Base-by-base conservation (phyloP, 35 echinoderm and acorn worm genomes). In the Holothuria glaberrima region DNA sequence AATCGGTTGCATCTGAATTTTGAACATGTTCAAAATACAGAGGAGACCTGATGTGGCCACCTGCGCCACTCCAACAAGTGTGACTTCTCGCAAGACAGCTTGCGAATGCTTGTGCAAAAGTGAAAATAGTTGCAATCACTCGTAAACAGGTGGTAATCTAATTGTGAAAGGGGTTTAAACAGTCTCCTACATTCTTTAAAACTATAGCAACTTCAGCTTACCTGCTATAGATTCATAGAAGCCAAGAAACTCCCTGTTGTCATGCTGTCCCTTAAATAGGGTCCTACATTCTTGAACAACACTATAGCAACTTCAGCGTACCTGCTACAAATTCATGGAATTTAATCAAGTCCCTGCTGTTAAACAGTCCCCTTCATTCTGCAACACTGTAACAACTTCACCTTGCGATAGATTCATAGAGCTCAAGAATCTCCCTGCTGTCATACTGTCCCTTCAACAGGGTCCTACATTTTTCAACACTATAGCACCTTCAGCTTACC, bases 181-280 rank as follows among this genome's bases (percentile, higher is more conserved):
- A n/a, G n/a, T 41, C 2, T 41, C 2, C 36, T 41, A 41, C 7
- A 41, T 41, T 54, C 1, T 54, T 5, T 14, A 54, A 54, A 2
- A 69, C 1, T 69, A 25, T 17, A 62, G 0, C 9, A 4, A 30
- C 0, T 30, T 59, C 25, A 57, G 4, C 95, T 93, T 89, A 99
- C 97, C 89, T 36, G 97, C 88, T 59, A 99, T 95, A 52, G 97
- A 91, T 71, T 94, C 91, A 70, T 99, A 95, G 6, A 99, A 78
- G 56, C 95, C 97, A 88, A 90, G 89, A 84, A 99, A 99, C 21
- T 99, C 93, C n/a, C 93, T 87, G 68, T 90, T 91, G 33, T 99
- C 91, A 41, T 95, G 91, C 54, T 90, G 89, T 59, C 93, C 97
- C 61, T 99, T 91, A 79, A 91, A 95, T 0, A 95, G 83, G 0